Conservation (phyloP, 2,113 vertebrate species). For the Lepus americanus region DNA sequence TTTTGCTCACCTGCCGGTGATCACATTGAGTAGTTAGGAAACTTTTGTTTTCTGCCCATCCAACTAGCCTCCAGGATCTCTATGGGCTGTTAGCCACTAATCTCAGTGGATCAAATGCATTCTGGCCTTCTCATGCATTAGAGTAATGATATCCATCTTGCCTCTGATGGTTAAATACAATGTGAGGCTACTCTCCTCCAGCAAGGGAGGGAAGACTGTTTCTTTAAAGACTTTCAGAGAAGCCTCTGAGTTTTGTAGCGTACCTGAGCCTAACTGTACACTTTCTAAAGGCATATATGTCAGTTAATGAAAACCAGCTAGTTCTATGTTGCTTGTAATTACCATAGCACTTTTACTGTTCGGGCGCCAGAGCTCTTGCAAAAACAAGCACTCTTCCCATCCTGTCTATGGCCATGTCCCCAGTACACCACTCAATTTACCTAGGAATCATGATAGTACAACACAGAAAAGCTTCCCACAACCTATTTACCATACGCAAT, state of each 20-base stretch:
- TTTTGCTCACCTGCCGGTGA: background rate
- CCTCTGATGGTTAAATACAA: background rate
- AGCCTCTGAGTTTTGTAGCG: background rate
- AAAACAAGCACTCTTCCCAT: background rate
- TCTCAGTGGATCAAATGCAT: background rate
- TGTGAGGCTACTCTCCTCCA: background rate
- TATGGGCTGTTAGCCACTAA: background rate
- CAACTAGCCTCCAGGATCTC: background rate
- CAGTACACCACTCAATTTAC: background rate
- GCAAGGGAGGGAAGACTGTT: background rate
- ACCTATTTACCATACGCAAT: background rate
- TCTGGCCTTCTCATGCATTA: background rate
- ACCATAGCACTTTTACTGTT: background rate
- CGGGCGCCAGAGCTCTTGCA: background rate
- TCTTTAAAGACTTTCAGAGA: conserved; percentile 30
- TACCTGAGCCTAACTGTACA: background rate
- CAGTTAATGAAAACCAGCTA: background rate
- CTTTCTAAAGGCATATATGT: background rate
- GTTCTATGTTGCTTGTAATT: background rate
- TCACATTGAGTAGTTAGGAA: background rate
- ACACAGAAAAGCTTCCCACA: background rate
- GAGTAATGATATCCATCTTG: background rate
- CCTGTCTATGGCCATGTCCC: background rate
- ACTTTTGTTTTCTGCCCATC: background rate
- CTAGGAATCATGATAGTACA: background rate